Evolutionary conservation across 2,797 vertebrate genomes (phyloP).

Genomic region (Uromys caudimaculatus): DNA sequence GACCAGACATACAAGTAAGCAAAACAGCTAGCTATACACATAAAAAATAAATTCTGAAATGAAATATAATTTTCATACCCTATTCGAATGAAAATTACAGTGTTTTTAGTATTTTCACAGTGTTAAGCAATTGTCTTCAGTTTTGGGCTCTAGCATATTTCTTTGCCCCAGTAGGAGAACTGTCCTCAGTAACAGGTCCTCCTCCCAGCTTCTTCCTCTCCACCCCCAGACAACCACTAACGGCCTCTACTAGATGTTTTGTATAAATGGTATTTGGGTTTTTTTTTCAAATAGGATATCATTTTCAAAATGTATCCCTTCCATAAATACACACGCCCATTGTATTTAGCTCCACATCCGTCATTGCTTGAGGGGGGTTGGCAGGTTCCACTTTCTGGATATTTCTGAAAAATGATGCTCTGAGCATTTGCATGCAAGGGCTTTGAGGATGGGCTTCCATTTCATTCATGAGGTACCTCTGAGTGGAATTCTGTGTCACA

Average conservation of each 20-base stretch:
- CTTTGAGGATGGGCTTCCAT: not conserved
- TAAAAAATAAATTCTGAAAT: not conserved
- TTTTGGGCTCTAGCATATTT: not conserved
- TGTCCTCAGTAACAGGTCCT: not conserved
- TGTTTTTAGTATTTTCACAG: not conserved
- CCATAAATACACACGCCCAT: not conserved
- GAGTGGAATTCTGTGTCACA: not conserved
- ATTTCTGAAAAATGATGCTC: not conserved
- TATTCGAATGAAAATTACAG: slow-evolving; percentile 1
- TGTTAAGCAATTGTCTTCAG: not conserved
- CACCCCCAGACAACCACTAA: not conserved
- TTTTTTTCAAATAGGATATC: not conserved
- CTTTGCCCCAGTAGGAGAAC: not conserved
- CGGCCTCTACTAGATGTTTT: not conserved
- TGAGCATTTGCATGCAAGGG: not conserved
- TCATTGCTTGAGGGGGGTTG: not conserved
- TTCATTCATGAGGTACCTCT: not conserved
- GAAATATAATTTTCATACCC: not conserved
- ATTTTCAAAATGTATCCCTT: not conserved
- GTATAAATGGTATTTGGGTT: slow-evolving; percentile 2
- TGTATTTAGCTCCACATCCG: not conserved
- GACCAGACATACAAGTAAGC: not conserved
- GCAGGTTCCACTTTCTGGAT: not conserved
- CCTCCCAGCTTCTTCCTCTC: not conserved
- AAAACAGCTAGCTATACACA: not conserved